These are phyloP conservation scores for Crotalus tigris DNA, from an alignment of 2,113 vertebrate genomes.

Conservation along the genomic window DNA sequence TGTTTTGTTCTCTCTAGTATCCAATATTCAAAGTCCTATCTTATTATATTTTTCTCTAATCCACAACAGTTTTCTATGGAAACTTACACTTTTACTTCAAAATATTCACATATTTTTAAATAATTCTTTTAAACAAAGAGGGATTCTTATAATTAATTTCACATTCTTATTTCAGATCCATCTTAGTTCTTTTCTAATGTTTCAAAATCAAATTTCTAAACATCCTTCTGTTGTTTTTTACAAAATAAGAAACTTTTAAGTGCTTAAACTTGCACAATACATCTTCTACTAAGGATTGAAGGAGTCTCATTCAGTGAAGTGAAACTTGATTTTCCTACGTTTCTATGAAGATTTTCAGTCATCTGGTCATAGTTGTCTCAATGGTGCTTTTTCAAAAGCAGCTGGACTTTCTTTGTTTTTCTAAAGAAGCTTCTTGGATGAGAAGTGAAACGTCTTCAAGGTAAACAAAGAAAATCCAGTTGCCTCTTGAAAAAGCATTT, in stretches of 20 bases:
- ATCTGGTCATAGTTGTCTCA: not conserved
- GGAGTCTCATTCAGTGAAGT: not conserved
- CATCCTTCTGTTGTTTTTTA: not conserved
- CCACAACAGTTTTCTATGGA: not conserved
- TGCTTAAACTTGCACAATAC: not conserved
- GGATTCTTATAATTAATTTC: not conserved
- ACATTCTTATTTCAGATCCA: not conserved
- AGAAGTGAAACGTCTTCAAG: not conserved
- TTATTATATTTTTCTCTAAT: not conserved
- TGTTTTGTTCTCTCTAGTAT: not conserved
- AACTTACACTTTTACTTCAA: not conserved
- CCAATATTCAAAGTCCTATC: not conserved
- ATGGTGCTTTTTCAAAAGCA: not conserved
- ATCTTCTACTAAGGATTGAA: not conserved
- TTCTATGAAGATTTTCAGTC: not conserved
- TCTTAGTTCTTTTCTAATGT: not conserved
- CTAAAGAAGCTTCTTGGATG: not conserved
- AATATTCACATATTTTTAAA: not conserved
- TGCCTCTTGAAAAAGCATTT: not conserved
- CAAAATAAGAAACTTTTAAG: not conserved
- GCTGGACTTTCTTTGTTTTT: not conserved
- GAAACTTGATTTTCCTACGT: not conserved
- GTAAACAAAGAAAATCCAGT: not conserved
- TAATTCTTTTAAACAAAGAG: not conserved
- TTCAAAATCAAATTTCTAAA: not conserved